Conservation (phyloP, 2,113 vertebrate genomes). For the Mastomys natalensis region DNA sequence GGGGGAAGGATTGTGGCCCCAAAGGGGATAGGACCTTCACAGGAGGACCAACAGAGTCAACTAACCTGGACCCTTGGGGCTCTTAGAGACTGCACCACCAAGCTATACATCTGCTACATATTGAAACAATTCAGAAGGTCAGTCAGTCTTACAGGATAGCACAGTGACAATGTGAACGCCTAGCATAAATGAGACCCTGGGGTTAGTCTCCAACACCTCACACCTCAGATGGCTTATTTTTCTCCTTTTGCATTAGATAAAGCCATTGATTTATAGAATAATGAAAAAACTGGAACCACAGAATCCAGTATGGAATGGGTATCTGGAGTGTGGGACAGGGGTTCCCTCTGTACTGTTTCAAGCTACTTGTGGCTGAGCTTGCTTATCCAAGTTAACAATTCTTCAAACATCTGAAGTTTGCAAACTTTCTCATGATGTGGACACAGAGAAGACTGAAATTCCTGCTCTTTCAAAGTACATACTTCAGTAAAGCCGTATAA, state of each 20-base stretch:
- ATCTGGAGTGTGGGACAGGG: not conserved
- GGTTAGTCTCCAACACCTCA: not conserved
- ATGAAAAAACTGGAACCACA: not conserved
- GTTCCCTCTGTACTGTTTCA: not conserved
- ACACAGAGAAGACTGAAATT: not conserved
- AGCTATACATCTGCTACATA: not conserved
- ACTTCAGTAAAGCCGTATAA: not conserved
- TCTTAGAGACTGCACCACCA: too few species aligned
- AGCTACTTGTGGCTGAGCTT: not conserved
- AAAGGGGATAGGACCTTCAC: too few species aligned
- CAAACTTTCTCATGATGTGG: not conserved
- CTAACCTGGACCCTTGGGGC: too few species aligned
- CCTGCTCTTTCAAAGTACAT: not conserved
- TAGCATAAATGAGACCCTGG: not conserved
- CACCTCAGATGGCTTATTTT: not conserved
- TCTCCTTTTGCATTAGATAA: not conserved
- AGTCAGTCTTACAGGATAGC: not conserved
- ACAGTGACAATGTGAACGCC: not conserved
- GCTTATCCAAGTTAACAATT: not conserved
- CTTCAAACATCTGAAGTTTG: not conserved
- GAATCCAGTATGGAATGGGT: not conserved
- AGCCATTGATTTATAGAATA: conserved; percentile 24
- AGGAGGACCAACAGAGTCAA: too few species aligned
- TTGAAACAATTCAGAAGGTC: not conserved
- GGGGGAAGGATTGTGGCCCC: too few species aligned